phyloP scores from a whole-genome alignment of 2,888 invertebrate genomes.

The Torymus texanus region DNA sequence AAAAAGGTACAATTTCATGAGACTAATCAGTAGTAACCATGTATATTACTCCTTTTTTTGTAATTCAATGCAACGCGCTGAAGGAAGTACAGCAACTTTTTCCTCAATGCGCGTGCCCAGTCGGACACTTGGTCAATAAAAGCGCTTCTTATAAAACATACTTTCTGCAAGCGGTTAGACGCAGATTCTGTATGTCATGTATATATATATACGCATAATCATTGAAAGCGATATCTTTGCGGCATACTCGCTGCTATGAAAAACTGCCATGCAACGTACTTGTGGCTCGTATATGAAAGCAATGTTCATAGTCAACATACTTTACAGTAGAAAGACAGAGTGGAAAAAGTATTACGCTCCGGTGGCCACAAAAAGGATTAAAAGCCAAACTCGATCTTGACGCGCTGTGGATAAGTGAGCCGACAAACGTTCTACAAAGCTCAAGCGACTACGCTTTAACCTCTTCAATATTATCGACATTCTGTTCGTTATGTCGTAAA shows the following conservation, averaged over 20 bases:
- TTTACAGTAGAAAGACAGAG: background rate
- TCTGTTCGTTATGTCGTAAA: no score
- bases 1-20: conserved; percentile 4
- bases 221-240: conserved; percentile 25
- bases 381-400: conserved; percentile 26
- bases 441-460: conserved; percentile 9
- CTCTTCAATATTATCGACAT: background rate
- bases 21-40: background rate
- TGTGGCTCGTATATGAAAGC: conserved; percentile 24
- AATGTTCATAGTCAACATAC: conserved; percentile 13
- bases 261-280: conserved; percentile 43
- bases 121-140: background rate
- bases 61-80: background rate
- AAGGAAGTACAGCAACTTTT: conserved; percentile 11
- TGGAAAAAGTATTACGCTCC: background rate
- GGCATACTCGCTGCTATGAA: conserved; percentile 31
- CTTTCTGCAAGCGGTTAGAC: conserved; percentile 18
- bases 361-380: no score
- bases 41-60: background rate
- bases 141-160: conserved; percentile 12
- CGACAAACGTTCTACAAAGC: conserved; percentile 28
- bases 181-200: conserved; percentile 2
- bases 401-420: conserved; percentile 7
- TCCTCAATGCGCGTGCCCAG: conserved; percentile 14
- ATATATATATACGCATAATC: conserved; percentile 2